These are phyloP conservation scores for Holothuria leucospilota DNA, from an alignment of 53 echinoderm and acorn worm genomes.

Conservation along the genomic window DNA sequence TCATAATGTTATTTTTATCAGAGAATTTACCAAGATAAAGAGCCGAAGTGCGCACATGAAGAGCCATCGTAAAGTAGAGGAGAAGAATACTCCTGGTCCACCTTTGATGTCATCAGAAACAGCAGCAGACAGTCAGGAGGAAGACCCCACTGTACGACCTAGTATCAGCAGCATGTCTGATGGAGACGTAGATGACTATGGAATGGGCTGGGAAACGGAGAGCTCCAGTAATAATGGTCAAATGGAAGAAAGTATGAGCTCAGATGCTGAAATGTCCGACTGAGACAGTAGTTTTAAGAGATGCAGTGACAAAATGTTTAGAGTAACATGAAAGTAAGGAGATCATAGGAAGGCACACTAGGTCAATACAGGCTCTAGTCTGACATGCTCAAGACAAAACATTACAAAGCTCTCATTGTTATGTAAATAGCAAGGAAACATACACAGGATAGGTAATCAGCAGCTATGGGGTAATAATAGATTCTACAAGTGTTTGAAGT, in stretches of 20 bases:
- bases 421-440: no score
- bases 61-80: conserved; percentile 68
- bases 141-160: conserved; percentile 10
- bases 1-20: conserved; percentile 29
- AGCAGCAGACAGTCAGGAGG: conserved; percentile 27
- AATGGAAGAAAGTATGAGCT: conserved; percentile 32
- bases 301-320: background rate
- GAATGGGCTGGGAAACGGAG: conserved; percentile 55
- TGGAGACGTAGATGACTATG: conserved; percentile 70
- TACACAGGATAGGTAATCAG: no score
- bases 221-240: conserved; percentile 35
- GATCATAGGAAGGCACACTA: no score
- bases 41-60: conserved; percentile 99
- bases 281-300: background rate
- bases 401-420: no score
- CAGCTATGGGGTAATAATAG: no score
- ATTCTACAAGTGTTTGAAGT: no score
- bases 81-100: conserved; percentile 19
- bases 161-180: conserved; percentile 51
- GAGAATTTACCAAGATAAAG: conserved; percentile 88
- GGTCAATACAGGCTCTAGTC: no score
- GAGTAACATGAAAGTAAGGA: no score
- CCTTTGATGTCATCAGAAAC: conserved; percentile 13
- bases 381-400: no score
- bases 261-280: conserved; percentile 57